Percentiles rank a stretch among this genome's conserved stretches.
phyloP scores from a whole-genome alignment of 1,140 invertebrate species.

The Heliconius eleuchia region DNA sequence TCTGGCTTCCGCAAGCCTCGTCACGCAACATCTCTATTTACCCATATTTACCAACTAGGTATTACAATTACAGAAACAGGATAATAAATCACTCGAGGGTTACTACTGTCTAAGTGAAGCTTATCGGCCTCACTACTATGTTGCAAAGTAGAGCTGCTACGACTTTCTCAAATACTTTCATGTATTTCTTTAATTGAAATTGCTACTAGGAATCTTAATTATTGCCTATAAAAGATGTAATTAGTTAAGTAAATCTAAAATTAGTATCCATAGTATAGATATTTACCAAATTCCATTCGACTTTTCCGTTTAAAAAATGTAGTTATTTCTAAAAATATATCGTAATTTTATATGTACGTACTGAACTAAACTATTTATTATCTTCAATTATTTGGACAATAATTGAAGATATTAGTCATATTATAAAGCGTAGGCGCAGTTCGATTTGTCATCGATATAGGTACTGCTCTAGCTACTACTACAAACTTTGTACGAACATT shows the following conservation, averaged over 20 bases:
- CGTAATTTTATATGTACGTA: no score
- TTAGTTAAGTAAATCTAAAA: conserved; percentile 46
- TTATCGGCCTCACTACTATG: not conserved
- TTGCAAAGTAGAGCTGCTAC: not conserved
- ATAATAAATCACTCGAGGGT: conserved; percentile 3
- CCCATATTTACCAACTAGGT: not conserved
- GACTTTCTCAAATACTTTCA: conserved; percentile 16
- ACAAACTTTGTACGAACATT: no score
- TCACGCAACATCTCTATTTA: not conserved
- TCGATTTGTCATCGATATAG: not conserved
- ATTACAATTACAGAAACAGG: not conserved
- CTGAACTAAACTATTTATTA: no score
- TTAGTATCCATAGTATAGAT: conserved; percentile 36
- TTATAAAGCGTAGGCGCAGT: not conserved
- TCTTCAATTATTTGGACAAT: not conserved
- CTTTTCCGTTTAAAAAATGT: not conserved
- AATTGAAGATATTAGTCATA: not conserved
- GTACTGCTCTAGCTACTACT: no score
- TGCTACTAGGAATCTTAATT: conserved; percentile 36
- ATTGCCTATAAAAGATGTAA: conserved; percentile 43
- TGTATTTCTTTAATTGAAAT: conserved; percentile 21
- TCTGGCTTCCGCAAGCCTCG: not conserved
- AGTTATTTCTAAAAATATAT: no score
- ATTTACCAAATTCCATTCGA: conserved; percentile 25
- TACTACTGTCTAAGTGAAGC: not conserved